Conservation (phyloP, 2,888 invertebrate species). For the Monopis laevigella region DNA sequence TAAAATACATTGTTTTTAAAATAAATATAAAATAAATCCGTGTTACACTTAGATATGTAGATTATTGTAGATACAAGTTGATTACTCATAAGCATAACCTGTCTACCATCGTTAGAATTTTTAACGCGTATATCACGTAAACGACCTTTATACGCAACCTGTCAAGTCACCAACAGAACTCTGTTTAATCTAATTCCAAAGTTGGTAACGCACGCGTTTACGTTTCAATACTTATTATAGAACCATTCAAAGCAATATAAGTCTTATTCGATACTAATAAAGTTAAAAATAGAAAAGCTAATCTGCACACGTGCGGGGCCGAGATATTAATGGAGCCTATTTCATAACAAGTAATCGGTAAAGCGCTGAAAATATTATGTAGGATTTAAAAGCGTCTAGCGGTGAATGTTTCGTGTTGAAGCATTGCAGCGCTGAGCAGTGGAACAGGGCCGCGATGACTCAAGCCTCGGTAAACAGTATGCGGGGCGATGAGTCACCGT, state of each 20-base stretch:
- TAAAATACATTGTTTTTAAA: no score
- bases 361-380: conserved; percentile 1
- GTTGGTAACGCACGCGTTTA: conserved; percentile 53
- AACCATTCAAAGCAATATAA: conserved; percentile 20
- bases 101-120: conserved; percentile 29
- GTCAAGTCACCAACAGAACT: conserved; percentile 54
- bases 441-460: conserved; percentile 54
- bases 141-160: conserved; percentile 66
- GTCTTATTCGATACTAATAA: conserved; percentile 26
- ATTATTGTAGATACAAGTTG: conserved; percentile 25
- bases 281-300: conserved; percentile 34
- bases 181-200: conserved; percentile 1
- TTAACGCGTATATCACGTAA: conserved; percentile 41
- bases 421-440: conserved; percentile 48
- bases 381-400: neutral
- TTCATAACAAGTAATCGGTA: conserved; percentile 25
- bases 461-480: conserved; percentile 67
- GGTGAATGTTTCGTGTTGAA: conserved; percentile 20
- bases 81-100: conserved; percentile 35
- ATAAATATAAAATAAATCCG: no score
- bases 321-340: conserved; percentile 63
- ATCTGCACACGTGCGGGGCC: conserved; percentile 59
- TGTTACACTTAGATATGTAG: no score
- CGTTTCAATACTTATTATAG: conserved; percentile 35
- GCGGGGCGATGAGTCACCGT: conserved; percentile 68